Evolutionary conservation across 2,888 invertebrate genomes (phyloP).

Genomic region (Pseudococcus viburni): DNA sequence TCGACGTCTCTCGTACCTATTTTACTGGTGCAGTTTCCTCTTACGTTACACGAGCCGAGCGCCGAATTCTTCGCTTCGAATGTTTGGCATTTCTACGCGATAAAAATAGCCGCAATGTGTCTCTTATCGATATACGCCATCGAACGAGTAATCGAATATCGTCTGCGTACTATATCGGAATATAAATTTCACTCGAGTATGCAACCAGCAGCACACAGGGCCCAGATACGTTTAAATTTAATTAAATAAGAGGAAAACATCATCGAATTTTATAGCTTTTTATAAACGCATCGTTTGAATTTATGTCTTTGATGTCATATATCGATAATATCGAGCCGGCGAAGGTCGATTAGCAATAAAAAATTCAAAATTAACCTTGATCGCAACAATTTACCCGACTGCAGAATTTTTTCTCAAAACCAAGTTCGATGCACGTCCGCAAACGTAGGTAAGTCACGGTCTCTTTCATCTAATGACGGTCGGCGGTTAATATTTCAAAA

Average conservation of each 20-base stretch:
- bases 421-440: background rate
- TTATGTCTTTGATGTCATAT: conserved; percentile 41
- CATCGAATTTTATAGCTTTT: background rate
- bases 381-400: conserved; percentile 7
- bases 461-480: background rate
- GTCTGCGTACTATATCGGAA: background rate
- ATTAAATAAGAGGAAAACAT: background rate
- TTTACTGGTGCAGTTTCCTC: background rate
- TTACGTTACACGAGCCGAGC: background rate
- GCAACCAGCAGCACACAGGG: background rate
- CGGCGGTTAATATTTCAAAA: background rate
- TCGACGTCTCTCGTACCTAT: background rate
- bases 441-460: background rate
- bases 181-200: background rate
- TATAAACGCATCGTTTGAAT: background rate
- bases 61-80: background rate
- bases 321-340: conserved; percentile 31
- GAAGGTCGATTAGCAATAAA: conserved; percentile 19
- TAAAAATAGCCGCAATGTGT: conserved; percentile 11
- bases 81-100: conserved; percentile 36
- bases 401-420: conserved; percentile 3
- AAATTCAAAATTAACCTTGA: conserved; percentile 31
- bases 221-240: background rate
- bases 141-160: conserved; percentile 37
- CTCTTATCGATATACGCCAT: conserved; percentile 36